A percentile compares a stretch with the other conserved stretches of the same genome.
Evolutionary conservation across 2,113 vertebrate species (phyloP).

Genomic region (Neopipo cinnamomea): DNA sequence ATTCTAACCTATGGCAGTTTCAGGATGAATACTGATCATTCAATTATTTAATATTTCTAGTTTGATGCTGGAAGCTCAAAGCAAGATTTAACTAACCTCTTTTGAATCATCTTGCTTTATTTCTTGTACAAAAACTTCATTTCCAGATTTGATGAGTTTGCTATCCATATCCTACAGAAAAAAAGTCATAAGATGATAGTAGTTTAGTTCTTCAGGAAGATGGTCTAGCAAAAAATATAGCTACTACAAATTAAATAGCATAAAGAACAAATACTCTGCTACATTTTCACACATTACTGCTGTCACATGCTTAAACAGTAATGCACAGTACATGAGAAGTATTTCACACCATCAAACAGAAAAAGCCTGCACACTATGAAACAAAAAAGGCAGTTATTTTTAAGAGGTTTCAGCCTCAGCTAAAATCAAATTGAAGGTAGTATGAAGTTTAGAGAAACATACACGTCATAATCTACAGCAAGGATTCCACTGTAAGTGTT

Average conservation of each 20-base stretch:
- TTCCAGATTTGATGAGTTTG: conserved; percentile 39
- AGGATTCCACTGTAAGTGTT: background rate
- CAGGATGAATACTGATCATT: background rate
- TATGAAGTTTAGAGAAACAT: background rate
- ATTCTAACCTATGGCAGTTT: background rate
- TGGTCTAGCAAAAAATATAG: background rate
- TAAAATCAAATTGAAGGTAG: background rate
- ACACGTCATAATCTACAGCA: background rate
- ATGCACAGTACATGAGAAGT: background rate
- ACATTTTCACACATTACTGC: background rate
- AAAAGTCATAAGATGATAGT: background rate
- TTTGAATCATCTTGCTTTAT: conserved; percentile 79
- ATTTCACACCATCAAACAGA: background rate
- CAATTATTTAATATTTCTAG: background rate
- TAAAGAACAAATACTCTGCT: background rate
- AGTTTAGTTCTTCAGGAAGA: background rate
- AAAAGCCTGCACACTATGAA: background rate
- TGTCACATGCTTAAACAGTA: background rate
- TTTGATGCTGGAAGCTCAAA: background rate
- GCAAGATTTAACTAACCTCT: conserved; percentile 70
- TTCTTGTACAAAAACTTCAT: conserved; percentile 67
- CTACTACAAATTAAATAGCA: background rate
- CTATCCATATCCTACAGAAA: conserved; percentile 64
- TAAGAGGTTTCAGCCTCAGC: background rate
- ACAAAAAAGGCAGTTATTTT: background rate